Evolutionary conservation across 2,888 invertebrate species (phyloP), one percentile per base, ranked within the genome.

Genomic region (Heliconius hortense): DNA sequence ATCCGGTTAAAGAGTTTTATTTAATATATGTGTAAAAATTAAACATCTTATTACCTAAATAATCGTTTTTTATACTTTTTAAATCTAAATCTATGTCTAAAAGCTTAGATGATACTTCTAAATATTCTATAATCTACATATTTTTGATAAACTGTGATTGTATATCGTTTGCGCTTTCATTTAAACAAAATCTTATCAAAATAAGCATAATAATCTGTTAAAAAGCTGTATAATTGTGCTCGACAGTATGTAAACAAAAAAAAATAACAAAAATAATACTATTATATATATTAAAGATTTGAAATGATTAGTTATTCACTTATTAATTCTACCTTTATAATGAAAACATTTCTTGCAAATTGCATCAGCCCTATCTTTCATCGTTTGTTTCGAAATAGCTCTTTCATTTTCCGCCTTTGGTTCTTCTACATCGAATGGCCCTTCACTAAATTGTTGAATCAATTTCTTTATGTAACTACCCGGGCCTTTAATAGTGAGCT

Each of bases 281-380:
- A 39, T 21, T 68, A 56, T n/a, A n/a, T n/a, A 7, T 28, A 74
- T 63, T 53, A 74, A 28, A 53, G 21, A n/a, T n/a, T 35, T 26
- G 18, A 60, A 69, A 69, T 56, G 24, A 24, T 39, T 5, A 13
- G 24, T 39, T 24, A 66, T 66, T 76, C 62, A 78, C 56, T 88
- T 88, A 91, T 83, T 93, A 59, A 89, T 84, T 79, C 91, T 93
- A 3, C 93, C 94, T 82, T 93, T 94, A 73, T 93, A 94, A 84
- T 94, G 94, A 73, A 94, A 85, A 78, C 94, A 94, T 83, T 94
- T 94, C 83, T 94, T 94, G 81, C 94, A 94, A 79, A 94, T 91
- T 0, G 94, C 94, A 74, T 94, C 94, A 18, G 94, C 94, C 79
- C 84, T 91, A 63, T 93, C 89, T 75, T 90, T 93, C 15, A 94